Percentiles rank a stretch among this genome's conserved stretches.
phyloP scores from a whole-genome alignment of 2,888 invertebrate genomes.

The Crematogaster levior region DNA sequence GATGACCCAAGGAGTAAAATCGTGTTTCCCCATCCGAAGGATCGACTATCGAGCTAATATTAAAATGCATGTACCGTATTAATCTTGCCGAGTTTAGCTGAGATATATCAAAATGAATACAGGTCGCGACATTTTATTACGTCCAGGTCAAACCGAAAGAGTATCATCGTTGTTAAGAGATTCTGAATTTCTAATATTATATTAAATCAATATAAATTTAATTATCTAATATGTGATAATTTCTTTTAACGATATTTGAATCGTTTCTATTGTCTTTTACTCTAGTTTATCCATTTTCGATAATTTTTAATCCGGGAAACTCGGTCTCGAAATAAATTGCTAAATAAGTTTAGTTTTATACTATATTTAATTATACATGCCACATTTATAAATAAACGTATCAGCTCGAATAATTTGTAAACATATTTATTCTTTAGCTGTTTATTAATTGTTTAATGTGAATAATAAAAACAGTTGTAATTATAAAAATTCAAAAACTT shows the following conservation, averaged over 20 bases:
- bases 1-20: constrained; percentile 55
- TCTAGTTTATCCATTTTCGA: not conserved
- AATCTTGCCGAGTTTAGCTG: constrained; percentile 67
- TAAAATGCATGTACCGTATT: constrained; percentile 63
- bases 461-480: not conserved
- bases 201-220: constrained; percentile 7
- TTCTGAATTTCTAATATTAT: constrained; percentile 35
- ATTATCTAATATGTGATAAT: not conserved
- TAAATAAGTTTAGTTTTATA: not conserved
- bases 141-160: constrained; percentile 63
- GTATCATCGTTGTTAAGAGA: constrained; percentile 26
- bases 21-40: constrained; percentile 55
- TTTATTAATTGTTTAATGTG: not conserved
- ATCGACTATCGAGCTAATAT: constrained; percentile 72
- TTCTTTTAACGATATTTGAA: not conserved
- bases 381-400: not conserved
- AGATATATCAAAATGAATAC: constrained; percentile 68
- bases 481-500: not conserved
- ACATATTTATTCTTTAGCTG: not conserved
- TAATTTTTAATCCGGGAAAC: not conserved
- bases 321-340: not conserved
- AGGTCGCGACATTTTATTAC: constrained; percentile 70
- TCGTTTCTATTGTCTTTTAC: not conserved
- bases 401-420: not conserved
- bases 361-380: not conserved